Evolutionary conservation across 2,888 invertebrate species (phyloP).

Genomic region (Callimorpha dominula): DNA sequence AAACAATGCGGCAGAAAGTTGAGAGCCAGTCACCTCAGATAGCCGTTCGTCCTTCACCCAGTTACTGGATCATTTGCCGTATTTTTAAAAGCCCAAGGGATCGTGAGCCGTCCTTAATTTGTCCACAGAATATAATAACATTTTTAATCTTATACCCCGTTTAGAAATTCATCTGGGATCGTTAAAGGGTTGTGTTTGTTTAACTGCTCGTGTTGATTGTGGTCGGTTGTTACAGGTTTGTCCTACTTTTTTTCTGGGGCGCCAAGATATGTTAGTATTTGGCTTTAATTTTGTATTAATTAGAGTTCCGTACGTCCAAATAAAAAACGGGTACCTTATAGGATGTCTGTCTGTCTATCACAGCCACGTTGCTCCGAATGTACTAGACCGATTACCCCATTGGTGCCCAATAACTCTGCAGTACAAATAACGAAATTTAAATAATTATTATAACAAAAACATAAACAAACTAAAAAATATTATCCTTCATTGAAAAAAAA

Average conservation of each 20-base stretch:
- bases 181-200: conserved; percentile 33
- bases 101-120: conserved; percentile 41
- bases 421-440: too few species aligned
- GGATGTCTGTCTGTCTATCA: too few species aligned
- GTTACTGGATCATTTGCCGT: conserved; percentile 40
- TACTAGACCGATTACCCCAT: too few species aligned
- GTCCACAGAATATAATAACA: conserved; percentile 40
- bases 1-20: conserved; percentile 49
- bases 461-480: too few species aligned
- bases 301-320: too few species aligned
- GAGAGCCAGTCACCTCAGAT: conserved; percentile 44
- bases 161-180: conserved; percentile 34
- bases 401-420: too few species aligned
- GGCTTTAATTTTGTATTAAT: not conserved
- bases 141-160: conserved; percentile 43
- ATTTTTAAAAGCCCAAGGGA: conserved; percentile 41
- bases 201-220: conserved; percentile 23
- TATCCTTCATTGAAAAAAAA: too few species aligned
- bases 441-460: too few species aligned
- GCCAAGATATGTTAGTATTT: not conserved
- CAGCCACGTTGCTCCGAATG: too few species aligned
- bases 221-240: conserved; percentile 21
- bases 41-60: conserved; percentile 50
- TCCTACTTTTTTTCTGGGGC: conserved; percentile 18
- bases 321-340: too few species aligned